Base-by-base conservation (phyloP, 2,888 invertebrate species). In the Ichneumoninae sp. region DNA sequence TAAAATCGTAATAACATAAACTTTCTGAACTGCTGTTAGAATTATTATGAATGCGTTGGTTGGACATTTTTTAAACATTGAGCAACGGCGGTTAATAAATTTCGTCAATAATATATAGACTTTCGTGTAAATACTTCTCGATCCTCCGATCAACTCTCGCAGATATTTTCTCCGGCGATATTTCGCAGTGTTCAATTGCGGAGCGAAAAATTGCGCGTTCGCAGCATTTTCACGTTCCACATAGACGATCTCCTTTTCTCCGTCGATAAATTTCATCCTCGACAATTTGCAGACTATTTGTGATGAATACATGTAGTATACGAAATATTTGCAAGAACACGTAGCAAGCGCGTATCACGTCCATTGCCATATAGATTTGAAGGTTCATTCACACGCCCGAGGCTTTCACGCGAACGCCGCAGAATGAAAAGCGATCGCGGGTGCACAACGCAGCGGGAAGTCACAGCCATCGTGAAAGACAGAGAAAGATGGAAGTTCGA, bases 401-500 rank as follows among this genome's bases (percentile, higher is more conserved):
- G 57, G 81, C 81, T 82, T 84, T 84, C 81, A 60, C 77, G 78
- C 66, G 66, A 70, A 50, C 62, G 52, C 33, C 54, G 44, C 54
- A 75, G 57, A 79, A 82, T 75, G 82, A 74, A 84, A 75, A 66
- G 66, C 74, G 44, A 83, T 70, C 60, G 47, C 71, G 36, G 44
- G 70, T 47, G 60, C 40, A 62, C 52, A 19, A 50, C 44, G 8
- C 47, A 33, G 26, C 47, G 66, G 57, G 57, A 10, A 57, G 57
- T 22, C 22, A 57, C 26, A 26, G 57, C 13, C 57, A 57, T 26
- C 74, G 44, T 16, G 72, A 60, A n/a, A 33, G n/a, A 65, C 26
- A 52, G 74, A 72, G 57, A 60, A 72, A 71, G 70, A 72, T 66
- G 60, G 68, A 84, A 84, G 84, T 84, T 84, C 75, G 84, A 82